Conservation (phyloP, 2,797 vertebrate species). For the Diglossa cyanea region DNA sequence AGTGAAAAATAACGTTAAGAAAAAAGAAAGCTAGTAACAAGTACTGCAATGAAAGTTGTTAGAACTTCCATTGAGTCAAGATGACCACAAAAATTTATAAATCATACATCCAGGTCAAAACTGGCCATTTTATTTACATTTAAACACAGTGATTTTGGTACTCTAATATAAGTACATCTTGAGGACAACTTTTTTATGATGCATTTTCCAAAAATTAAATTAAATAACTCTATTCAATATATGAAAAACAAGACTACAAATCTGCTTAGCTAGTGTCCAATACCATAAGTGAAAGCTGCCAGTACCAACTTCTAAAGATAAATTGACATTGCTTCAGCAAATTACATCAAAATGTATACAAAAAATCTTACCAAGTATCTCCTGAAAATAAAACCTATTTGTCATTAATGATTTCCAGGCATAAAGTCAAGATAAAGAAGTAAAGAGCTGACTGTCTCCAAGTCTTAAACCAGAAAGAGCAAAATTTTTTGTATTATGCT, state of each 20-base stretch:
- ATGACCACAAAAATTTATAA: not conserved
- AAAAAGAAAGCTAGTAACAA: slow-evolving; percentile 33
- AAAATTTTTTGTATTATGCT: not conserved
- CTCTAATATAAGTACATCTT: not conserved
- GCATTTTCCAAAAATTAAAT: not conserved
- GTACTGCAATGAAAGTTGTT: not conserved
- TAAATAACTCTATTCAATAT: not conserved
- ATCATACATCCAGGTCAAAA: slow-evolving; percentile 12
- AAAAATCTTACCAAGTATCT: not conserved
- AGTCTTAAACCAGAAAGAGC: not conserved
- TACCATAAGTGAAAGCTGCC: not conserved
- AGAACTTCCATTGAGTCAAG: slow-evolving; percentile 30
- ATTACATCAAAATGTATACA: not conserved
- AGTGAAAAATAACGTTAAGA: slow-evolving; percentile 2
- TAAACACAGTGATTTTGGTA: not conserved
- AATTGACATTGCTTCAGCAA: not conserved
- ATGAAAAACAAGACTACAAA: not conserved
- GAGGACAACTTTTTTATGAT: not conserved
- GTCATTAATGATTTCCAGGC: not conserved
- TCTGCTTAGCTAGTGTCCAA: not conserved
- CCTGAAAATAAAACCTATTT: slow-evolving; percentile 6
- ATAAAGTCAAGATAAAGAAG: not conserved
- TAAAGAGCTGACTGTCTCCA: not conserved
- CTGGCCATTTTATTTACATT: slow-evolving; percentile 6
- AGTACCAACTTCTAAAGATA: not conserved